Conservation (phyloP, 2,888 invertebrate species). For the Dendrolimus pini region DNA sequence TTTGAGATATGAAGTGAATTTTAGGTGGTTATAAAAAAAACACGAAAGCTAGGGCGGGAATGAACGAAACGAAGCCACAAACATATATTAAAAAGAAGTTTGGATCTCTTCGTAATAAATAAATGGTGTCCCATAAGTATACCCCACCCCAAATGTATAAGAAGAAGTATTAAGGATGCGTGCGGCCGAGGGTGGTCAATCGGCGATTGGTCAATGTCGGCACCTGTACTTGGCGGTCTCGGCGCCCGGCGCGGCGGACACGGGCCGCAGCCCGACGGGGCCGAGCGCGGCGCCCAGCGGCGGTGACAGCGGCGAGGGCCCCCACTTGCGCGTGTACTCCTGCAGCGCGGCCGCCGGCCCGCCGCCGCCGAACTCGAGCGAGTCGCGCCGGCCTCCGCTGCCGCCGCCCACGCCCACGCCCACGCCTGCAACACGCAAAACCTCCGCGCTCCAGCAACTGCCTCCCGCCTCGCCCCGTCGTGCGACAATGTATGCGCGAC, state of each 20-base stretch:
- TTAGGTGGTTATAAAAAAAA: too few species aligned
- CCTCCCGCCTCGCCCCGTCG: conserved; percentile 16
- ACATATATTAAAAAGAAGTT: too few species aligned
- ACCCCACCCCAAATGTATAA: too few species aligned
- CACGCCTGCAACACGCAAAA: conserved; percentile 59
- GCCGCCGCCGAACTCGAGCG: conserved; percentile 74
- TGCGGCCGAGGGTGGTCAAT: too few species aligned
- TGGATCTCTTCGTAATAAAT: too few species aligned
- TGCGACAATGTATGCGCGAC: conserved; percentile 13
- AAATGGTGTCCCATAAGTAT: too few species aligned
- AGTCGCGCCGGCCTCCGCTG: conserved; percentile 66
- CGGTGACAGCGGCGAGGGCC: conserved; percentile 80
- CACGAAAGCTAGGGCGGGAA: too few species aligned
- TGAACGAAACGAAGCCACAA: too few species aligned
- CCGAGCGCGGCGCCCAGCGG: conserved; percentile 82
- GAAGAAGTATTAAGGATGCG: too few species aligned
- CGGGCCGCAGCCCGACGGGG: conserved; percentile 79
- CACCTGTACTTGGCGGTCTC: conserved; percentile 87
- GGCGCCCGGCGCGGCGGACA: conserved; percentile 89
- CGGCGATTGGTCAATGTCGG: conserved; percentile 3
- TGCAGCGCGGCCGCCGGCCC: conserved; percentile 59
- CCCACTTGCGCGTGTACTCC: conserved; percentile 77
- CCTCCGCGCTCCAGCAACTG: conserved; percentile 36
- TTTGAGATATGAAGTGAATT: too few species aligned
- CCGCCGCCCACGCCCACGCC: conserved; percentile 63